Base-by-base conservation (phyloP, 2,888 invertebrate genomes). In the Nomada flava region DNA sequence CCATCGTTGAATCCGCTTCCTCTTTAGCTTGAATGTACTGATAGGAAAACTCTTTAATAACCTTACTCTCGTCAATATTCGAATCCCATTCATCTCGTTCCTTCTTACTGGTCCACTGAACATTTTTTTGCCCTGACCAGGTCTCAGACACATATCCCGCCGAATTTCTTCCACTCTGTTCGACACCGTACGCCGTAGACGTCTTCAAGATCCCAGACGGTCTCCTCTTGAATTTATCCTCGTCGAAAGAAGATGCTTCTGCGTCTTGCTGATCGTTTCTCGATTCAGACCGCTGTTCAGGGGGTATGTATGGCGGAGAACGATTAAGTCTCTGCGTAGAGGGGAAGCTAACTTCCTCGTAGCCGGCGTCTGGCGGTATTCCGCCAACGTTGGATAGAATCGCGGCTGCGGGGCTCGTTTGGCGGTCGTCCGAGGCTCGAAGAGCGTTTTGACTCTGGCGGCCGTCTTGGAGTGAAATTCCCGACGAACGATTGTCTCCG, bases 41-140 rank as follows among this genome's bases (percentile, higher is more conserved):
- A 78, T 94, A 94, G 0, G 94, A 94, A 79, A 93, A 94, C 69
- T 94, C 94, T 73, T 94, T 94, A 57, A 94, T 91, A 2, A 94
- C 90, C 23, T 91, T 90, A 52, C 93, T 92, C 83, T 94, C 94
- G 76, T 93, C 92, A 47, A 92, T 90, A 29, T 91, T 92, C 2
- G 90, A 86, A 47, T 91, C 94, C 75, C 92, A 92, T 57, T 90
- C 92, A 55, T 88, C 92, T 60, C 91, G 90, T 57, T 90, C 88
- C 75, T 74, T 84, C 69, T 84, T 90, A 4, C 90, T 85, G 50
- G 90, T 88, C 93, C 92, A 92, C 44, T 93, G 92, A 0, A 93
- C 92, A 53, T 89, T 91, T 76, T 92, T 92, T 26, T 86, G 88
- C 0, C 71, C 77, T 11, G 88, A 87, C 91, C 92, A 93, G 0